Base-by-base conservation (phyloP, 2,888 invertebrate species). In the Nesidiocoris tenuis region DNA sequence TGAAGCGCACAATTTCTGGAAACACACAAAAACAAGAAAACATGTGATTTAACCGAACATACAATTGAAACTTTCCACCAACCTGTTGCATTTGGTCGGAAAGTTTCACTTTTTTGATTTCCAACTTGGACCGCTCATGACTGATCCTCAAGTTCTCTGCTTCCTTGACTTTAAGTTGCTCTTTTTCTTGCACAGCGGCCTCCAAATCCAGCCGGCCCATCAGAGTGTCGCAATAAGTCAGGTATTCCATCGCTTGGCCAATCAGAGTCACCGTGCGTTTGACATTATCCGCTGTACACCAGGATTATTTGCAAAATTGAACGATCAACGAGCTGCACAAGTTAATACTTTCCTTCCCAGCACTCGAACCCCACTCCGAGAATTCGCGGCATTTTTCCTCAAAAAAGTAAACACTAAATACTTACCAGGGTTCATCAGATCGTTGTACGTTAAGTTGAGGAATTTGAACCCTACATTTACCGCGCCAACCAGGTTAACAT, bases 371-470 rank as follows among this genome's bases (percentile, higher is more conserved):
- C n/a, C n/a, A n/a, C n/a, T n/a, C n/a, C n/a, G n/a, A n/a, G n/a
- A n/a, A n/a, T n/a, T n/a, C n/a, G n/a, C n/a, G n/a, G n/a, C n/a
- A n/a, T n/a, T n/a, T n/a, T n/a, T n/a, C n/a, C n/a, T n/a, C n/a
- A n/a, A n/a, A n/a, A n/a, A n/a, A n/a, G n/a, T n/a, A n/a, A n/a
- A n/a, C n/a, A n/a, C n/a, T n/a, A n/a, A 59, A 59, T 9, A 59
- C 59, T 5, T 72, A 72, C 72, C 61, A 16, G 72, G 72, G 72
- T 54, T 61, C 19, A 72, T n/a, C n/a, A 72, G 54, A 61, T 72
- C 72, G 21, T 61, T 61, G 17, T 61, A 61, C 17, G 56, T 61
- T n/a, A 72, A 72, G 17, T 72, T 21, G 61, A 72, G 72, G 22
- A 72, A 72, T 9, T 18, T 39, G 61, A 72, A 72, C 3, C 19